A percentile compares a stretch with the other conserved stretches of the same genome.
These are phyloP conservation scores for Helicorthomorpha holstii DNA, from an alignment of 1,140 invertebrate genomes.

Conservation along the genomic window DNA sequence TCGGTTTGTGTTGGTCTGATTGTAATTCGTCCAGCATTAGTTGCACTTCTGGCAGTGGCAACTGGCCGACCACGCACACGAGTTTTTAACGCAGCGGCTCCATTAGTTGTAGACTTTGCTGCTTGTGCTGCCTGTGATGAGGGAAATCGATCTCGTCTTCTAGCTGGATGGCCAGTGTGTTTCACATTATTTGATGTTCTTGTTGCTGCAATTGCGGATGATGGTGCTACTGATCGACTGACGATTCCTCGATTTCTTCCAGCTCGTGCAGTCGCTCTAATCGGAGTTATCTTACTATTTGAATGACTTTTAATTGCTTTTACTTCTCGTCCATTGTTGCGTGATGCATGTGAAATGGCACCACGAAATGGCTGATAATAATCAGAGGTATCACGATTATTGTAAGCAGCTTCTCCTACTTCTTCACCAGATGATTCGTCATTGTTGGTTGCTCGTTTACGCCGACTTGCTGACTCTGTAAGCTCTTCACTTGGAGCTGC, in stretches of 20 bases:
- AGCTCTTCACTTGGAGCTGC: background rate
- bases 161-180: background rate
- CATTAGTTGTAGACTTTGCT: background rate
- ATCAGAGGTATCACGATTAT: background rate
- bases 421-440: background rate
- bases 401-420: background rate
- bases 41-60: background rate
- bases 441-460: background rate
- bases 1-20: constrained; percentile 1
- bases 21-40: background rate
- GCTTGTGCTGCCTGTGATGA: background rate
- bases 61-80: background rate
- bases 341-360: background rate
- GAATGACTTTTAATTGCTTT: background rate
- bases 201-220: background rate
- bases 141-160: too few relatives aligned
- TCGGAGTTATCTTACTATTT: background rate
- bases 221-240: background rate
- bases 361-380: background rate
- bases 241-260: background rate
- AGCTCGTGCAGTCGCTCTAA: background rate
- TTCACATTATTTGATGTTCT: background rate
- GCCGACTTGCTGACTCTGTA: background rate
- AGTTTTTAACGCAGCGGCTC: background rate
- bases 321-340: background rate